These are phyloP conservation scores for Chlorodrepanis virens DNA, from an alignment of 2,113 vertebrate genomes.

Conservation along the genomic window DNA sequence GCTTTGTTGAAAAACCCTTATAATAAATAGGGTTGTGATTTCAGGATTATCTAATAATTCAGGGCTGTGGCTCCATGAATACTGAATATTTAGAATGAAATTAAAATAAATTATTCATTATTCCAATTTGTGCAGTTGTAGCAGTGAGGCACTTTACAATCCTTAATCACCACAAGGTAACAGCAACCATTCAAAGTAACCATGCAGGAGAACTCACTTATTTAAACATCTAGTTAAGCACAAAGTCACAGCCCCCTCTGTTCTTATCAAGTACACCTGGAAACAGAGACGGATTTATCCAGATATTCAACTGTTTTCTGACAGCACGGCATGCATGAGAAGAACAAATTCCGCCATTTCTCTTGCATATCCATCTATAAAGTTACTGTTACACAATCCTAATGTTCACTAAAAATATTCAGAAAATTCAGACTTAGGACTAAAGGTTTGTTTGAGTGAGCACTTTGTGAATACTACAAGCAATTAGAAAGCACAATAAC, in stretches of 20 bases:
- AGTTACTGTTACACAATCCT: background rate
- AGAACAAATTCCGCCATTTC: background rate
- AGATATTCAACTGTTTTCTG: background rate
- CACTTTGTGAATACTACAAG: background rate
- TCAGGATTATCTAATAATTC: background rate
- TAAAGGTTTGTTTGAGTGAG: background rate
- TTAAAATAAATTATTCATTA: background rate
- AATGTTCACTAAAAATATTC: background rate
- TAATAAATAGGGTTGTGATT: background rate
- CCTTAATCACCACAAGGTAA: background rate
- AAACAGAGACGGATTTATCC: background rate
- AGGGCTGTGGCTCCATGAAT: background rate
- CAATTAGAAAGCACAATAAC: background rate
- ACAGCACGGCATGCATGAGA: background rate
- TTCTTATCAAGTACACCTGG: background rate
- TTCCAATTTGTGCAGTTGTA: background rate
- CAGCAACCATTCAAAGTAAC: background rate
- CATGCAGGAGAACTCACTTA: background rate
- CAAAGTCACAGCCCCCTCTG: background rate
- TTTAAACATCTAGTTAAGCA: background rate
- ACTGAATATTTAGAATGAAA: background rate
- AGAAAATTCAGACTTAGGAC: background rate
- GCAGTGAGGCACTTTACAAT: background rate
- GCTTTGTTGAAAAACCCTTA: background rate
- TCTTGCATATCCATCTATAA: background rate